Evolutionary conservation across 2,888 invertebrate species (phyloP), one percentile per base, ranked within the genome.

Genomic region (Rhamphomyia laevipes): DNA sequence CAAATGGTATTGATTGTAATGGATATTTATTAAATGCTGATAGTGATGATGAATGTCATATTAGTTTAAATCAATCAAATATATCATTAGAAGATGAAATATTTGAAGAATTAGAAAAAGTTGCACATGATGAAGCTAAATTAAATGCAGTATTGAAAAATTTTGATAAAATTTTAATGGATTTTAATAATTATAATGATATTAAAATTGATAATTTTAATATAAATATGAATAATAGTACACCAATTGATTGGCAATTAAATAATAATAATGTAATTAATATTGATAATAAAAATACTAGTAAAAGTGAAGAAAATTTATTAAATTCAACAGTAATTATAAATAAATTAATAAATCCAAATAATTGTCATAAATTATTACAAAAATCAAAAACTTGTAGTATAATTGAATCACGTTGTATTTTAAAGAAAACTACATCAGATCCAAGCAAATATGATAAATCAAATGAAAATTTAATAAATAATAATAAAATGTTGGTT

Each of bases 341-440:
- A 35, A 35, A 35, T 35, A n/a, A 13, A n/a, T n/a, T 35, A 35
- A 6, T 5, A 35, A 35, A 35, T n/a, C n/a, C n/a, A 5, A n/a
- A 18, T 18, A 40, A 40, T 18, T 13, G 33, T 13, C 54, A 56
- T 12, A 58, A 57, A 16, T 54, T 56, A 65, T 65, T 83, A 56
- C 77, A 81, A 59, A 83, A 83, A 63, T 80, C 83, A 1, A 80
- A 81, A 62, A 83, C 82, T 56, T 81, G 81, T 63, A 80, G 80
- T 60, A 81, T 81, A 51, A 81, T 81, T 47, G 81, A 81, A 65
- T 81, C 81, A 1, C 76, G 80, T 52, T 82, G 82, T 62, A 78
- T 82, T 56, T 65, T 80, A 46, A 79, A 81, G 62, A 80, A 79
- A 62, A 68, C 54, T 7, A 48, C 54, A 15, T 56, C 73, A 11